phyloP scores from a whole-genome alignment of 2,888 invertebrate species.

The Suillia variegata region DNA sequence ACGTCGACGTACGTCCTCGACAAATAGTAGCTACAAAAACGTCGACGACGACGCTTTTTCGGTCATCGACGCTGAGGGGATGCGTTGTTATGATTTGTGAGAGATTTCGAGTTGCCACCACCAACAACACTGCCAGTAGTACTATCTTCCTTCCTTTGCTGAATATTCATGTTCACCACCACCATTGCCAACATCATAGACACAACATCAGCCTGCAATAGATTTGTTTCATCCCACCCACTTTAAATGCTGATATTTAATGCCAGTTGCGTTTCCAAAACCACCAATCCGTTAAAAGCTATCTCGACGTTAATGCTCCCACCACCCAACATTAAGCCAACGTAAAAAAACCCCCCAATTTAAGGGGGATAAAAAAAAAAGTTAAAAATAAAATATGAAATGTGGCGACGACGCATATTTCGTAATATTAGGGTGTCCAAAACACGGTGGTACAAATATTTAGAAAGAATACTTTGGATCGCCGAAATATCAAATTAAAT shows the following conservation, averaged over 20 bases:
- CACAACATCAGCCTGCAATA: constrained; percentile 23
- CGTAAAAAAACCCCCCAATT: too few species aligned
- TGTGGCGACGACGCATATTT: too few species aligned
- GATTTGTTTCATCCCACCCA: constrained; percentile 41
- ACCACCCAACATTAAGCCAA: background rate
- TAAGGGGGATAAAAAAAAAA: too few species aligned
- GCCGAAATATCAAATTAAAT: too few species aligned
- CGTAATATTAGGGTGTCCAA: too few species aligned
- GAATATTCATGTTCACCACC: too few species aligned
- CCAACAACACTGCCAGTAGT: constrained; percentile 18
- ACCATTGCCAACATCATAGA: constrained; percentile 20
- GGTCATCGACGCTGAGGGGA: constrained; percentile 27
- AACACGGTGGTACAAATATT: too few species aligned
- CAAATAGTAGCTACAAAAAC: constrained; percentile 18
- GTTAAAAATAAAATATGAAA: too few species aligned
- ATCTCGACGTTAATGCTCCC: background rate
- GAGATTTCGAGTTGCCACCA: constrained; percentile 21
- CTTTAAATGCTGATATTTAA: background rate
- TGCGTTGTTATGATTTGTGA: constrained; percentile 45
- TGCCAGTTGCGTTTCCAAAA: constrained; percentile 14
- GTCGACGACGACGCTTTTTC: constrained; percentile 32
- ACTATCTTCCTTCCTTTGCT: too few species aligned
- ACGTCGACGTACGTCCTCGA: constrained; percentile 28
- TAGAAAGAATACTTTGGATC: too few species aligned
- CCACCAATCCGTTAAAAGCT: constrained; percentile 23